Evolutionary conservation across 2,888 invertebrate species (phyloP).

Genomic region (Troglohyphantes excavatus): DNA sequence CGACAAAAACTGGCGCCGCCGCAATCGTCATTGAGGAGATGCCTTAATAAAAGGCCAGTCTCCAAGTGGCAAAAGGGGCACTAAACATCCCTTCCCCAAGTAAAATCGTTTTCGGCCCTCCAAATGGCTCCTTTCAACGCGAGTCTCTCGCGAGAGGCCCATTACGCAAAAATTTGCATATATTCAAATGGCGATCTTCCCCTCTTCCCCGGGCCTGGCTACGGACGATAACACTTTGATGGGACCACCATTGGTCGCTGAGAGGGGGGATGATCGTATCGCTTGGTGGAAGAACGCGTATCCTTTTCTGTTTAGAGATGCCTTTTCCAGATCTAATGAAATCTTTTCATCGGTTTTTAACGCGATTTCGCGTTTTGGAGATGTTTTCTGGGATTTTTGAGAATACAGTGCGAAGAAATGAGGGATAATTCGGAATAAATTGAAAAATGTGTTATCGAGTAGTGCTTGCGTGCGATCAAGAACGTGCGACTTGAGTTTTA

Average conservation of each 20-base stretch:
- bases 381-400: neutral
- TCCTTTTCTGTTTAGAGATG: neutral
- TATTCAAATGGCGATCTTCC: constrained; percentile 64
- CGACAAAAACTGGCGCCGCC: neutral
- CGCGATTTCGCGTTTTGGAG: neutral
- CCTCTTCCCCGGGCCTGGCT: constrained; percentile 23
- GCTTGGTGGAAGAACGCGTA: neutral
- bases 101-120: constrained; percentile 20
- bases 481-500: too few relatives aligned
- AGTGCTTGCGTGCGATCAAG: too few relatives aligned
- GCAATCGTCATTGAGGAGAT: neutral
- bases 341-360: neutral
- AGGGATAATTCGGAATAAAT: too few relatives aligned
- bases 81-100: constrained; percentile 7
- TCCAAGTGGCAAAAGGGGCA: neutral
- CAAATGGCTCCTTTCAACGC: constrained; percentile 18
- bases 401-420: too few relatives aligned
- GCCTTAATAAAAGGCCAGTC: constrained; percentile 34
- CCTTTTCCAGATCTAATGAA: neutral
- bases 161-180: constrained; percentile 72
- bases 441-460: too few relatives aligned
- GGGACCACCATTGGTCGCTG: neutral
- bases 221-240: constrained; percentile 40
- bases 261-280: neutral
- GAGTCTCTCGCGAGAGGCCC: constrained; percentile 26